These are phyloP conservation scores for Nicator chloris DNA, from an alignment of 2,113 vertebrate species.

Conservation along the genomic window DNA sequence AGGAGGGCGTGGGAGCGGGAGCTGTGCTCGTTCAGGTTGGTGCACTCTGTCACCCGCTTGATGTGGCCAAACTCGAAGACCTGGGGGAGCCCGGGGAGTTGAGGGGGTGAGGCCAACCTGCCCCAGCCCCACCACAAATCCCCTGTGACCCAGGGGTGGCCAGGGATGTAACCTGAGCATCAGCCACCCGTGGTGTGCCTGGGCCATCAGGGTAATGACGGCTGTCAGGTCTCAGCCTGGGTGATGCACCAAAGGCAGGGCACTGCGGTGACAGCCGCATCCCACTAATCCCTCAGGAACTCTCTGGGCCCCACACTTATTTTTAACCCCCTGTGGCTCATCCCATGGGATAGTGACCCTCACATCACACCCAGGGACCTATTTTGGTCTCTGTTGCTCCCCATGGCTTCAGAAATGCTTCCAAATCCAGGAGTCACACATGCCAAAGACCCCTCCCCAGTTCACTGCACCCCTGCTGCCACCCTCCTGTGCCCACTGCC, in stretches of 20 bases:
- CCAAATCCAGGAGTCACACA: fast-evolving
- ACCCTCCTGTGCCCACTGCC: fast-evolving
- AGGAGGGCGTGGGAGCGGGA: conserved; percentile 95
- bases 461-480: background rate
- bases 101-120: background rate
- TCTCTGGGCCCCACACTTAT: background rate
- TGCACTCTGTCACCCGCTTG: conserved; percentile 89
- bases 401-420: background rate
- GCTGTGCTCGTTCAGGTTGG: conserved; percentile 93
- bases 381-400: background rate
- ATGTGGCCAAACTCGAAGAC: conserved; percentile 88
- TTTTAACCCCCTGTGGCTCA: background rate
- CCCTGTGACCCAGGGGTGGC: background rate
- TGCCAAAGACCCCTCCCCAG: background rate
- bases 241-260: background rate
- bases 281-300: background rate
- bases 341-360: background rate
- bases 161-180: fast-evolving
- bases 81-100: conserved; percentile 38
- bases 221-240: background rate
- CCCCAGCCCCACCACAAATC: background rate
- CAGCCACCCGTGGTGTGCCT: fast-evolving
- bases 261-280: background rate
- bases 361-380: background rate
- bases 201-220: background rate